A percentile compares a stretch with the other conserved stretches of the same genome.
Conservation (phyloP, 2,113 vertebrate genomes). For the Rhinolophus sinicus region DNA sequence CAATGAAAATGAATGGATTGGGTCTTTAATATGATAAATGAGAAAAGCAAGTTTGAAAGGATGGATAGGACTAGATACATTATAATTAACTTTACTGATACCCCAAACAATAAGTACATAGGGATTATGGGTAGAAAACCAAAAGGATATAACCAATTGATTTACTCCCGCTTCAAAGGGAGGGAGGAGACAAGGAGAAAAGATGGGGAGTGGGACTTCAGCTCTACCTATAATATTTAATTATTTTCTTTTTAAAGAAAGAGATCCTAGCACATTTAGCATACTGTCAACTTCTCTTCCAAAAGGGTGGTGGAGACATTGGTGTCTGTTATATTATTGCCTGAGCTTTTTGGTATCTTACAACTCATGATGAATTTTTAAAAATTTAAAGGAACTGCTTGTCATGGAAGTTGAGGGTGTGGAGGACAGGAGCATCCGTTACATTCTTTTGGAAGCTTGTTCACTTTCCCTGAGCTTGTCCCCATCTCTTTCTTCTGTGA, state of each 20-base stretch:
- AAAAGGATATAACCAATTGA: not conserved
- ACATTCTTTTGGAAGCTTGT: not conserved
- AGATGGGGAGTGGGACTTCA: not conserved
- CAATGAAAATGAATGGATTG: slow-evolving; percentile 5
- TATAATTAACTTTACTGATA: not conserved
- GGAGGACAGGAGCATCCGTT: not conserved
- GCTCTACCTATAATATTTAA: not conserved
- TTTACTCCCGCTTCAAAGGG: not conserved
- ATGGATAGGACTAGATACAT: not conserved
- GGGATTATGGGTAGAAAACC: not conserved
- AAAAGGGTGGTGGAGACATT: not conserved
- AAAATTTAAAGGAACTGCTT: not conserved
- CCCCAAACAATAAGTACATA: not conserved
- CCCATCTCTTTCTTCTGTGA: not conserved
- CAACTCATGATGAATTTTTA: not conserved
- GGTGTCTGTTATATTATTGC: not conserved
- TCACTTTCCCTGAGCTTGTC: not conserved
- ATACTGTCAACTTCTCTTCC: not conserved
- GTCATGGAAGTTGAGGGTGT: not conserved
- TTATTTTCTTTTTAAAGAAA: not conserved
- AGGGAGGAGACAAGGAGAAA: not conserved
- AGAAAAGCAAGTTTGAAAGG: not conserved
- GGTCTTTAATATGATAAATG: not conserved
- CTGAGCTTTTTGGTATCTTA: not conserved
- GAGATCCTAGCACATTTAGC: not conserved